These are phyloP conservation scores for Lathronympha strigana DNA, from an alignment of 2,888 invertebrate species.

Conservation along the genomic window DNA sequence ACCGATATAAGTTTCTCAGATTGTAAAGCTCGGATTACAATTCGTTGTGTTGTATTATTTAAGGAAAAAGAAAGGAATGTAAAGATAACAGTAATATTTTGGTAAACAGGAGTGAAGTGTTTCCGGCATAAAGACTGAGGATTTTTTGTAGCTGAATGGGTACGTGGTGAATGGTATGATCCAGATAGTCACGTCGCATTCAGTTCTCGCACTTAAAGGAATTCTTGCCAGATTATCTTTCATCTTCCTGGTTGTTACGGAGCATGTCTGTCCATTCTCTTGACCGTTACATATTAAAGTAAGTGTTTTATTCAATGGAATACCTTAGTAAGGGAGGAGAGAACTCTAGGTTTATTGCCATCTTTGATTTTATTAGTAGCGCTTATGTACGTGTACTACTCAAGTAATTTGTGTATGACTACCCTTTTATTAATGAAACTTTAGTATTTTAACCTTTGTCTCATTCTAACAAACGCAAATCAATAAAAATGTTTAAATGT, in stretches of 20 bases:
- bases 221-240: conserved; percentile 62
- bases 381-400: neutral
- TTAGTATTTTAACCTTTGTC: too few relatives aligned
- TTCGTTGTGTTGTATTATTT: too few relatives aligned
- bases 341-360: too few relatives aligned
- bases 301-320: conserved; percentile 18
- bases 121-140: neutral
- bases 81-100: neutral
- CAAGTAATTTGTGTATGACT: neutral
- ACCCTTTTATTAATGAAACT: too few relatives aligned
- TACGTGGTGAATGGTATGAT: neutral
- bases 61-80: too few relatives aligned
- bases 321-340: neutral
- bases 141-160: neutral
- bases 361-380: neutral
- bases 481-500: too few relatives aligned
- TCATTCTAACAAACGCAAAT: too few relatives aligned
- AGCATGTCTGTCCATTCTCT: conserved; percentile 19
- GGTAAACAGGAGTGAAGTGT: neutral
- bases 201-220: conserved; percentile 64
- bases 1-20: too few relatives aligned
- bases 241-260: conserved; percentile 51
- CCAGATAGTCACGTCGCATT: conserved; percentile 62
- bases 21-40: too few relatives aligned
- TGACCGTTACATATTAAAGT: conserved; percentile 13